These are phyloP conservation scores for Helogale parvula DNA, from an alignment of 2,113 vertebrate genomes.

Conservation along the genomic window DNA sequence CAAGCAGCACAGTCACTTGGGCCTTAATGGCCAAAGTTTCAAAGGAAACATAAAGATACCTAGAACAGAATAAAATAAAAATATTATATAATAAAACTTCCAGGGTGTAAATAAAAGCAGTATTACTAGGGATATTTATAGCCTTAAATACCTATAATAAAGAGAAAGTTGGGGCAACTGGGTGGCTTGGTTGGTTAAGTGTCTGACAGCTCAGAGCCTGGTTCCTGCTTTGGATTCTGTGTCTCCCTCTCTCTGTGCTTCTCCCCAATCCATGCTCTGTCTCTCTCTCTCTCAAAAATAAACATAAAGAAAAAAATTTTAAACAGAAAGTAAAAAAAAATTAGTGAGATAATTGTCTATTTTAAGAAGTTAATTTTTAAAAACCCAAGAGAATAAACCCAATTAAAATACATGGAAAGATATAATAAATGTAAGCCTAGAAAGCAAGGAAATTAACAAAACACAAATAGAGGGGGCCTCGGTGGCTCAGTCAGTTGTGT, in stretches of 20 bases:
- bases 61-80: background rate
- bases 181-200: too few species aligned
- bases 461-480: background rate
- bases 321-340: background rate
- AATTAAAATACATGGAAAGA: slow-evolving; percentile 7
- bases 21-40: background rate
- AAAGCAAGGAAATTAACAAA: background rate
- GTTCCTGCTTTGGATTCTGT: too few species aligned
- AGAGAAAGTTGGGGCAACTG: background rate
- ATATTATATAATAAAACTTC: background rate
- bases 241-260: too few species aligned
- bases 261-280: too few species aligned
- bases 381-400: background rate
- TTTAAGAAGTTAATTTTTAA: background rate
- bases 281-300: too few species aligned
- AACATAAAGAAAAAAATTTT: too few species aligned
- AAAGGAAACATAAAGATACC: background rate
- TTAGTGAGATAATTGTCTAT: background rate
- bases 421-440: background rate
- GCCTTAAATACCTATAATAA: background rate
- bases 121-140: background rate
- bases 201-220: too few species aligned
- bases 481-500: too few species aligned
- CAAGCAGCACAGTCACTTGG: background rate
- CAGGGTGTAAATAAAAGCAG: background rate